Base-by-base conservation (phyloP, 2,797 vertebrate genomes). In the Caiman crocodilus region DNA sequence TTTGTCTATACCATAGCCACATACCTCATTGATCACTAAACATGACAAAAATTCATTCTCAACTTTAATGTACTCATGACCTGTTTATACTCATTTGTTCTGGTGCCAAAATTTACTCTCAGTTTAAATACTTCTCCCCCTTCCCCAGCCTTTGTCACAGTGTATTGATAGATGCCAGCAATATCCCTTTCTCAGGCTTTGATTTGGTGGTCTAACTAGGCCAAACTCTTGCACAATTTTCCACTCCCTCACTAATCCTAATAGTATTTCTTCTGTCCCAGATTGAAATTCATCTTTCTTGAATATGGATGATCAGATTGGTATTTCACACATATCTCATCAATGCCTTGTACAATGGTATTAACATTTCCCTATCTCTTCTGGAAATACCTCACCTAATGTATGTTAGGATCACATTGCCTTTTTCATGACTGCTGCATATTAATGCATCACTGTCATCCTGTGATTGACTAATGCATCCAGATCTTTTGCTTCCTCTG, bases 381-480 rank as follows among this genome's bases (percentile, higher is more conserved):
- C 90, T 80, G 81, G 69, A 93, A 95, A 80, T 71, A 88, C 78
- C n/a, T 80, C 80, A 95, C 74, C 58, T 89, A 79, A 71, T 84
- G 71, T 26, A 86, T 55, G 81, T 71, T 23, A 89, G 42, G 91
- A 59, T 64, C 85, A n/a, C 90, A 82, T 84, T 82, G 82, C 83
- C 82, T 95, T 92, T 93, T 74, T 50, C 32, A 64, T 90, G 85
- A 42, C 85, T 96, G 93, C 95, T 94, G 95, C 94, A 84, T 55
- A 35, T 76, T 76, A 90, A 65, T 96, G 96, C 95, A 90, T 96
- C 95, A 96, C 55, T 74, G 69, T 56, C 89, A 57, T 85, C 58
- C 69, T 79, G 79, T 94, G 95, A 94, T 89, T 82, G 13, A 94
- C 91, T 92, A 90, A 79, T 92, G 94, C 94, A 95, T 87, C 69